Conservation (phyloP, 2,888 invertebrate species). For the Andrena fulva region DNA sequence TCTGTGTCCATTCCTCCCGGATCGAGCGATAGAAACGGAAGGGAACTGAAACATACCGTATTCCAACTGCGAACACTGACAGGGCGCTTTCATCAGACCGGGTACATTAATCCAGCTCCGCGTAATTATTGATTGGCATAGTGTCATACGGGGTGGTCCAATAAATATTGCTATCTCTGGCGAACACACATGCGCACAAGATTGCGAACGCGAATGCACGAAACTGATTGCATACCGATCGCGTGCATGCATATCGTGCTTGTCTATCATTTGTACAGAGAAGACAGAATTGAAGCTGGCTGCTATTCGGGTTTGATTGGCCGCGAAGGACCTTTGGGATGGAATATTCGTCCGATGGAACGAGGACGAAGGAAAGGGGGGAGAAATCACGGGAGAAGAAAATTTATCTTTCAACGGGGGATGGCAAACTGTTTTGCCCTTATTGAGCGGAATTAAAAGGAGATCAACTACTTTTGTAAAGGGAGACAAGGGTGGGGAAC, state of each 20-base stretch:
- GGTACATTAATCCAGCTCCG: constrained; percentile 70
- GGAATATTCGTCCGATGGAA: constrained; percentile 36
- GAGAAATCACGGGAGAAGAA: constrained; percentile 5
- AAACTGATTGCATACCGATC: constrained; percentile 28
- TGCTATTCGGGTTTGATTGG: constrained; percentile 62
- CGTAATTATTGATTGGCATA: constrained; percentile 73
- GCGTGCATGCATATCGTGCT: constrained; percentile 22
- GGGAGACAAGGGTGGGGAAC: neutral
- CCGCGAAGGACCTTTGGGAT: constrained; percentile 29
- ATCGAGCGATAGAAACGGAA: neutral
- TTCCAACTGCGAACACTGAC: constrained; percentile 42
- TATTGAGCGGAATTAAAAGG: constrained; percentile 43
- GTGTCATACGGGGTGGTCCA: constrained; percentile 62
- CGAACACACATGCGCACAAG: constrained; percentile 9
- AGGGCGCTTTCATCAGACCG: constrained; percentile 41
- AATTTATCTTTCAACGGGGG: constrained; percentile 9
- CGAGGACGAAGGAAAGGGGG: constrained; percentile 16
- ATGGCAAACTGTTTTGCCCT: neutral
- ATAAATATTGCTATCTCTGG: constrained; percentile 68
- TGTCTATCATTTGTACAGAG: constrained; percentile 33
- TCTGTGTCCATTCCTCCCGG: neutral
- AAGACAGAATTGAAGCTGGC: constrained; percentile 37
- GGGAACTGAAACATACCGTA: constrained; percentile 15
- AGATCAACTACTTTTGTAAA: neutral
- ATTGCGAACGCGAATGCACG: neutral